Evolutionary conservation across 2,797 vertebrate genomes (phyloP).

Genomic region (Enteromius radiatus): DNA sequence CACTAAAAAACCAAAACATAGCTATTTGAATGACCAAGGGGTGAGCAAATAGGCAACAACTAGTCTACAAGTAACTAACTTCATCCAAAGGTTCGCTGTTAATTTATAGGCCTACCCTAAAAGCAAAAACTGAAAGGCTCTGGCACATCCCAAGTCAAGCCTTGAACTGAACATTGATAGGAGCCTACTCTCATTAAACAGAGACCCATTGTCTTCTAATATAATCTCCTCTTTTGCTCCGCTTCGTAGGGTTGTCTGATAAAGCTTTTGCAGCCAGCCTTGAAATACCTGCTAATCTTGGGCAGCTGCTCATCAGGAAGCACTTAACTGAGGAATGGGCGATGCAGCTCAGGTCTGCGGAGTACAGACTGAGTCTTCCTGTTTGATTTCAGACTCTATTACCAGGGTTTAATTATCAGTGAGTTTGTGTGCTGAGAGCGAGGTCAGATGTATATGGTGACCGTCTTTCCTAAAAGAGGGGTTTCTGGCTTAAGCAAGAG

Average conservation of each 20-base stretch:
- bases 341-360: neutral
- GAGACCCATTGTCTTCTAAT: conserved; percentile 69
- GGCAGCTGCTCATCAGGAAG: conserved; percentile 52
- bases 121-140: neutral
- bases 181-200: conserved; percentile 76
- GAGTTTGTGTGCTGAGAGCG: conserved; percentile 21
- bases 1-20: neutral
- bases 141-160: conserved; percentile 7
- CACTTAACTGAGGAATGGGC: conserved; percentile 42
- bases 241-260: conserved; percentile 66
- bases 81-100: neutral
- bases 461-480: neutral
- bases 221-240: conserved; percentile 74
- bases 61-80: neutral
- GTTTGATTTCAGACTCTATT: conserved; percentile 50
- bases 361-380: neutral
- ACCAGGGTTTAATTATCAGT: conserved; percentile 51
- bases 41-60: neutral
- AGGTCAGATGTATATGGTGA: conserved; percentile 8
- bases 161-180: conserved; percentile 59
- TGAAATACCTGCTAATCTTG: conserved; percentile 62
- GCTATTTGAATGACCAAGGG: neutral
- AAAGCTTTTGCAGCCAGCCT: conserved; percentile 61
- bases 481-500: conserved; percentile 66
- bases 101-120: neutral